Base-by-base conservation (phyloP, 1,140 invertebrate species). In the Zaprionus taronus region DNA sequence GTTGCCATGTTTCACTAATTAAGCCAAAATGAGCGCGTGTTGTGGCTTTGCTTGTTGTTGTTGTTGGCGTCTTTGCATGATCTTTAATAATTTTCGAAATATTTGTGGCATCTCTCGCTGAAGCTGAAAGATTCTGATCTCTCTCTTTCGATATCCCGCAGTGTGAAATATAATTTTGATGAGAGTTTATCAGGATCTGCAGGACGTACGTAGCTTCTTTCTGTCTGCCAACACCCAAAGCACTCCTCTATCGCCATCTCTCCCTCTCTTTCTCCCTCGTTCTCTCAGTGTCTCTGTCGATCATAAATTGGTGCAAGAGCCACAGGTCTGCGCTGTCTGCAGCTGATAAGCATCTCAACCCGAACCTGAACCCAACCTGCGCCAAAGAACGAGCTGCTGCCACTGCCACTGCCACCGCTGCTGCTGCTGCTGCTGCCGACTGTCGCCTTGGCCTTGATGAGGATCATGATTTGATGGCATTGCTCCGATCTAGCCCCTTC, bases 81-180 rank as follows among this genome's bases (percentile, higher is more conserved):
- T 85, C 86, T 90, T 90, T 90, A 90, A 90, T 90, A 90, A 90
- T 90, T 90, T 91, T 82, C 67, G 71, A 82, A 85, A 90, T 90
- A 85, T 85, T 90, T 89, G 77, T 83, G 72, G 74, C 74, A 68
- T 81, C 74, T 65, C 36, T 66, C 24, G 38, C 53, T 70, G 57
- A 34, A 66, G 49, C 47, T 57, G 41, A 72, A 72, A 67, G 83
- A 80, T 78, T 78, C 76, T 80, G 84, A 89, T 89, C 85, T 87
- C 28, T 22, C 28, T 57, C 55, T 67, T 36, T 41, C 44, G 85
- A 90, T 90, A 72, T 90, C 85, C 85, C 85, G 85, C 85, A 80
- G 85, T 90, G 85, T 90, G 85, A 90, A 90, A 82, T 90, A 82
- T 90, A 77, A 81, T 76, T 90, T 90, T 90, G 85, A 90, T 90